These are phyloP conservation scores for Globia sparganii DNA, from an alignment of 2,888 invertebrate genomes.

Conservation along the genomic window DNA sequence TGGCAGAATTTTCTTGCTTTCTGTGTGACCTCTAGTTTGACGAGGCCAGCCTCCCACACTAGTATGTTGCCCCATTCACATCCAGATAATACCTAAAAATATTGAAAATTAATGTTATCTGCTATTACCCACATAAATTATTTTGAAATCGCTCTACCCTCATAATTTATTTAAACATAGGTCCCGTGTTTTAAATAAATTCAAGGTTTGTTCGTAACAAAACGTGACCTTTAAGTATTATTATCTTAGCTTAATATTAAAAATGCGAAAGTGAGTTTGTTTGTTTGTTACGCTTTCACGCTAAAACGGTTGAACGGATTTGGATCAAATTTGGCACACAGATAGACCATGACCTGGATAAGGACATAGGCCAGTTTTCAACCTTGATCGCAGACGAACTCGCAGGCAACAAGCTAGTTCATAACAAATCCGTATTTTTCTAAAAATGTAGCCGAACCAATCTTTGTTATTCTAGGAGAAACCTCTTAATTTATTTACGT, in stretches of 20 bases:
- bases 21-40: conserved; percentile 95
- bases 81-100: conserved; percentile 93
- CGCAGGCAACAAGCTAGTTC: neutral
- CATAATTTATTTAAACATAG: conserved; percentile 3
- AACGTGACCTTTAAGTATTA: conserved; percentile 1
- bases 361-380: neutral
- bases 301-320: neutral
- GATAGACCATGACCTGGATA: neutral
- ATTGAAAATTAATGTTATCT: neutral
- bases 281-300: neutral
- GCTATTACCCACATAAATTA: neutral
- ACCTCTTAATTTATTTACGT: neutral
- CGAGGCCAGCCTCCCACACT: conserved; percentile 97
- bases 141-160: neutral
- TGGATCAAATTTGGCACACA: neutral
- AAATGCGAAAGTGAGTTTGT: neutral
- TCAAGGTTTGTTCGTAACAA: neutral
- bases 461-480: neutral
- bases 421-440: neutral
- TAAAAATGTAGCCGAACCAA: neutral
- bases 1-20: conserved; percentile 94
- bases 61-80: conserved; percentile 97
- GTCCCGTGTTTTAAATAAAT: neutral
- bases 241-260: neutral
- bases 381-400: neutral